A percentile compares a stretch with the other conserved stretches of the same genome.
Conservation (phyloP, 1,140 invertebrate species). For the Agrilus planipennis region DNA sequence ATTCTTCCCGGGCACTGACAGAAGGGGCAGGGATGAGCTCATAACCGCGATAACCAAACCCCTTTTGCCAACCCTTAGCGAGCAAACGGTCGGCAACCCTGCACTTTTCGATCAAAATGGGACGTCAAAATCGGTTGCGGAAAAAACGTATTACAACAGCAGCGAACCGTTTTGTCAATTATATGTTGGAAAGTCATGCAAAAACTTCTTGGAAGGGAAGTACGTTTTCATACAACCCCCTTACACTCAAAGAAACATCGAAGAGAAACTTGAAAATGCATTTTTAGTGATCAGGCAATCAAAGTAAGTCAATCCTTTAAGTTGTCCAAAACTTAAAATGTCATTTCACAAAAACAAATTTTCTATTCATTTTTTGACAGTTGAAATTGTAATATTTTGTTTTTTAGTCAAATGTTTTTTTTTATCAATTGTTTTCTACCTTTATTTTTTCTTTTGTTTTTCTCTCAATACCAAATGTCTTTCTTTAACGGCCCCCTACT, state of each 20-base stretch:
- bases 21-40: conserved; percentile 7
- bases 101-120: conserved; percentile 10
- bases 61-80: conserved; percentile 11
- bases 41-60: conserved; percentile 14
- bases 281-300: conserved; percentile 78
- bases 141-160: conserved; percentile 15
- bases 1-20: conserved; percentile 2
- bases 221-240: conserved; percentile 76
- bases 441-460: too few relatives aligned
- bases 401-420: too few relatives aligned
- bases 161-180: conserved; percentile 49
- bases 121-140: neutral
- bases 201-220: conserved; percentile 63
- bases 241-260: conserved; percentile 61
- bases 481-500: neutral
- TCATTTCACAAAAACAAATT: neutral
- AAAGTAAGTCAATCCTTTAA: conserved; percentile 39
- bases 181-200: conserved; percentile 72
- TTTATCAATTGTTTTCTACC: too few relatives aligned
- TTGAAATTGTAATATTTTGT: too few relatives aligned
- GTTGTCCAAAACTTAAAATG: conserved; percentile 3
- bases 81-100: conserved; percentile 16
- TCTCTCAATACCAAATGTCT: too few relatives aligned
- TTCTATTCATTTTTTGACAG: too few relatives aligned
- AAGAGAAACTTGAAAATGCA: conserved; percentile 72